phyloP scores from a whole-genome alignment of 2,113 vertebrate species.

The Pelvicachromis taeniatus region DNA sequence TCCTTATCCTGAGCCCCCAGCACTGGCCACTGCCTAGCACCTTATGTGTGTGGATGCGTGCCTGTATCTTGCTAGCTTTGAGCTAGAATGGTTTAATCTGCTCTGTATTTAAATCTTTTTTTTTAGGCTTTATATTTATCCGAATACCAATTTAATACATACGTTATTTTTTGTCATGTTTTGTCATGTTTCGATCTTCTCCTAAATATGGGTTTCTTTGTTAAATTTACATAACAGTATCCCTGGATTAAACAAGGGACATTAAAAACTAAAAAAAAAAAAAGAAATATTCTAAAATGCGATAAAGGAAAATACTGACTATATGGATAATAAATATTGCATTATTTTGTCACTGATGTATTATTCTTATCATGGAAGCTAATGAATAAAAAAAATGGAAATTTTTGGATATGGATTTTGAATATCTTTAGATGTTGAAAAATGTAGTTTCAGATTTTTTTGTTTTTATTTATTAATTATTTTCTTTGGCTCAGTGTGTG shows the following conservation, averaged over 20 bases:
- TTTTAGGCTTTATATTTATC: background rate
- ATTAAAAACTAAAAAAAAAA: too few species aligned
- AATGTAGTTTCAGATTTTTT: background rate
- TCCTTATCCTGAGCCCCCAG: conserved; percentile 35
- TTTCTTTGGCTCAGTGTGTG: background rate
- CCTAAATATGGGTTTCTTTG: too few species aligned
- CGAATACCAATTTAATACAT: background rate
- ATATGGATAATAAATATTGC: background rate
- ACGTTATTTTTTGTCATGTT: background rate
- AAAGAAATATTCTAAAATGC: too few species aligned
- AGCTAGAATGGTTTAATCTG: background rate
- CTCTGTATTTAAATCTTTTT: background rate
- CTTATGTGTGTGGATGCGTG: background rate
- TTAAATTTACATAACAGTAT: too few species aligned
- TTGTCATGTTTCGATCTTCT: too few species aligned
- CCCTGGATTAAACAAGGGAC: too few species aligned
- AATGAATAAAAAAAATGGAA: background rate
- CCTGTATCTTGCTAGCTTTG: background rate
- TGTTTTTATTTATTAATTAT: background rate
- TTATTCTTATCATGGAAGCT: background rate
- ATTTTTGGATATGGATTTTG: background rate
- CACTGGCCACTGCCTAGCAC: background rate
- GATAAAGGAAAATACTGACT: too few species aligned
- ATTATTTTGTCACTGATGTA: background rate
- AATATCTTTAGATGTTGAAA: background rate